Evolutionary conservation across 2,797 vertebrate genomes (phyloP).

Genomic region (Urosaurus nigricauda): DNA sequence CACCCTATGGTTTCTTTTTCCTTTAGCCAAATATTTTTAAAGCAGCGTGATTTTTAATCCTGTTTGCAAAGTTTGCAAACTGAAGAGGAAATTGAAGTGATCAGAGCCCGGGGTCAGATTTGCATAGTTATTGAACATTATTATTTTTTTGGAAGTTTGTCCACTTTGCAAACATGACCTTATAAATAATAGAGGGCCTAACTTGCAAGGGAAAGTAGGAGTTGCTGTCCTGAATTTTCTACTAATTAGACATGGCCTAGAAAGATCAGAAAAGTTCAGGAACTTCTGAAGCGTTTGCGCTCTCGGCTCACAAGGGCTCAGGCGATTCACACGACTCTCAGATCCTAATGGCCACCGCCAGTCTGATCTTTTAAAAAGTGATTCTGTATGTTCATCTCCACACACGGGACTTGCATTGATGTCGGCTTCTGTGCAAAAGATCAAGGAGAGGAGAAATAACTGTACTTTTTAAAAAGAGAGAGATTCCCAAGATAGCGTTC

Average conservation of each 20-base stretch:
- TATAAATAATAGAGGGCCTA: conserved; percentile 71
- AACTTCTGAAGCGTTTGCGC: conserved; percentile 62
- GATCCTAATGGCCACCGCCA: conserved; percentile 66
- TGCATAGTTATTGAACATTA: neutral
- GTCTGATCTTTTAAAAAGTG: conserved; percentile 64
- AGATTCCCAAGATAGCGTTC: conserved; percentile 57
- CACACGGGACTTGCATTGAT: conserved; percentile 62
- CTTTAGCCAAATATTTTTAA: conserved; percentile 39
- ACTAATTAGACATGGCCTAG: conserved; percentile 72
- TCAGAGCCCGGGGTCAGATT: conserved; percentile 38
- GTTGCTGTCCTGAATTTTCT: conserved; percentile 54
- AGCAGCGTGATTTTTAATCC: conserved; percentile 47
- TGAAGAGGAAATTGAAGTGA: conserved; percentile 56
- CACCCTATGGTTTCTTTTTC: conserved; percentile 42
- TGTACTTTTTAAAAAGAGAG: conserved; percentile 67
- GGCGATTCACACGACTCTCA: conserved; percentile 56
- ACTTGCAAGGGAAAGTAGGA: conserved; percentile 7
- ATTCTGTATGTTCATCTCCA: conserved; percentile 69
- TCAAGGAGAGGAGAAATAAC: conserved; percentile 64
- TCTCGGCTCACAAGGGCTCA: conserved; percentile 43
- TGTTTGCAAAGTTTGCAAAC: conserved; percentile 56
- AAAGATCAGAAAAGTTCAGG: conserved; percentile 72
- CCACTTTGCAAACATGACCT: conserved; percentile 61
- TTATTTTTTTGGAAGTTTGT: conserved; percentile 35
- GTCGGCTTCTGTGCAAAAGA: conserved; percentile 63